Percentiles rank a stretch among this genome's conserved stretches.
phyloP scores from a whole-genome alignment of 2,113 vertebrate species.

The Anoplopoma fimbria region DNA sequence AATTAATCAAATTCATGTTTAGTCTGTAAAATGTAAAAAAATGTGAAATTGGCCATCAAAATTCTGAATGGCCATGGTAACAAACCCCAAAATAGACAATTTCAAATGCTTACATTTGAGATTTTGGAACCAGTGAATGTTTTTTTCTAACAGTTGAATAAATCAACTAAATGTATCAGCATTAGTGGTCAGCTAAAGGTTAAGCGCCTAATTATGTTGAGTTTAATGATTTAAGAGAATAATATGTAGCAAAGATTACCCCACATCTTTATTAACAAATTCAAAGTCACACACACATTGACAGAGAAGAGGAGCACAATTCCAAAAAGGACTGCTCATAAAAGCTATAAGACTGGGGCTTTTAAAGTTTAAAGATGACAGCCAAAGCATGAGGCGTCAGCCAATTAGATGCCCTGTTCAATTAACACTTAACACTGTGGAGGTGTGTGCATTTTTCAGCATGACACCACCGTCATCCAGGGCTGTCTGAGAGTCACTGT shows the following conservation, averaged over 20 bases:
- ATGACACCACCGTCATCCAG: constrained; percentile 66
- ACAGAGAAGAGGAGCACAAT: neutral
- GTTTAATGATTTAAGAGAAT: neutral
- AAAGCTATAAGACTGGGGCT: neutral
- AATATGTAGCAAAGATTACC: neutral
- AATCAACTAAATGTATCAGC: neutral
- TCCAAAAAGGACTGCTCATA: constrained; percentile 1
- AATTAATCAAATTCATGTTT: neutral
- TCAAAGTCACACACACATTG: neutral
- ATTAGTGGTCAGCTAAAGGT: neutral
- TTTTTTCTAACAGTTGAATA: neutral
- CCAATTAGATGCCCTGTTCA: constrained; percentile 82
- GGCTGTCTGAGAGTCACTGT: constrained; percentile 52
- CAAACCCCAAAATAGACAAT: neutral
- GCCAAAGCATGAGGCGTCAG: constrained; percentile 73
- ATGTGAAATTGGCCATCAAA: neutral
- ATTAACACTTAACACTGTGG: constrained; percentile 83
- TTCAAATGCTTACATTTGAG: neutral
- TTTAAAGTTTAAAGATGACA: constrained; percentile 69
- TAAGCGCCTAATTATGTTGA: neutral
- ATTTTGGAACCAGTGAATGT: neutral
- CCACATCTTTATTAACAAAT: neutral
- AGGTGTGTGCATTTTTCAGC: constrained; percentile 72
- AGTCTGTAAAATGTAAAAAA: neutral
- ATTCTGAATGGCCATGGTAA: neutral